Base-by-base conservation (phyloP, 2,888 invertebrate genomes). In the Zaprionus obscuricornis region DNA sequence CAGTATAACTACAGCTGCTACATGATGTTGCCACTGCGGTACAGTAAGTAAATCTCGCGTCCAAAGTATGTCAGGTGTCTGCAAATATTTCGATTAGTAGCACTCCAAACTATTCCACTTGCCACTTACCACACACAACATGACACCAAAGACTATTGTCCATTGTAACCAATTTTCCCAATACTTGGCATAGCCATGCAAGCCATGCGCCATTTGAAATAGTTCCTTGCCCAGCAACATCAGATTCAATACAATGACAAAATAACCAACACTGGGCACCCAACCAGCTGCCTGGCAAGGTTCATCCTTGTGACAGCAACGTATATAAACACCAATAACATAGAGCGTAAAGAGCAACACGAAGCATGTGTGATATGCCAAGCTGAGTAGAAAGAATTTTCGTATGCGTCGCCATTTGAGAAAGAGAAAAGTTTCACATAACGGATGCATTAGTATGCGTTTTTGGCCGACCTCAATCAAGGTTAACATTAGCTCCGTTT, bases 101-200 rank as follows among this genome's bases (percentile, higher is more conserved):
- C n/a, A n/a, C n/a, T n/a, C n/a, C n/a, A n/a, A n/a, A n/a, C n/a
- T n/a, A n/a, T n/a, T n/a, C n/a, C n/a, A n/a, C n/a, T n/a, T n/a
- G n/a, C n/a, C 10, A 71, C 91, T 89, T 88, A 93, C 93, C 58
- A 93, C 93, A 86, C 94, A 94, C 39, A 93, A 88, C 79, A 94
- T 93, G 0, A 95, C 94, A 63, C 94, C 93, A 29, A 94, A 87
- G 46, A 96, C 94, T 42, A 96, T 95, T 13, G 94, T 90, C 93
- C 95, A 94, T 86, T 96, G 96, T 39, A 96, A 91, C 93, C 95
- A 95, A 88, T 96, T 96, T 88, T 96, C 96, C 95, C 96, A 96
- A 68, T 95, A 94, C 69, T 92, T 92, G 1, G 95, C 92, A 76
- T 96, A 96, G n/a, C 92, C 92, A 17, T 91, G 92, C 89, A 95